phyloP scores from a whole-genome alignment of 2,113 vertebrate genomes.

The Petrocephalus zakoni region DNA sequence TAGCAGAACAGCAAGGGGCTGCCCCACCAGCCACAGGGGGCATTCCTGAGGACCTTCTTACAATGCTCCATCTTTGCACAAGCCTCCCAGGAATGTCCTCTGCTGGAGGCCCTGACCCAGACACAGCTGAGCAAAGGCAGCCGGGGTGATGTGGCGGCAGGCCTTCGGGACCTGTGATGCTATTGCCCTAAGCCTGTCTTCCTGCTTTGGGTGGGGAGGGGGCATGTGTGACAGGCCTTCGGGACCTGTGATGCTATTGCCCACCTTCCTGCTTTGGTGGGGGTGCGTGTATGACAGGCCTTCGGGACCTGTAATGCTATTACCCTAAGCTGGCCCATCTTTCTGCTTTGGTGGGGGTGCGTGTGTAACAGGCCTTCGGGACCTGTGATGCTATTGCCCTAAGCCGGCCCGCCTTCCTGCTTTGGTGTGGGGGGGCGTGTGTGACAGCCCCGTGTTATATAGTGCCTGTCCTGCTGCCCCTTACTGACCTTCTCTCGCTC shows the following conservation, averaged over 20 bases:
- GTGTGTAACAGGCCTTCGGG: not conserved
- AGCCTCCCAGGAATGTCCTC: constrained; percentile 7
- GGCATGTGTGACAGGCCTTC: not conserved
- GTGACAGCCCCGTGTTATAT: too few species aligned
- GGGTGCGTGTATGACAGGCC: too few species aligned
- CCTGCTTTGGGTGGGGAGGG: not conserved
- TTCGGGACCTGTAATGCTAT: not conserved
- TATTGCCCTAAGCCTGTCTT: not conserved
- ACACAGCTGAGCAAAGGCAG: not conserved
- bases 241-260: too few species aligned
- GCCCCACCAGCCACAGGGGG: not conserved
- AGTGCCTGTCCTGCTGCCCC: not conserved
- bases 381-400: too few species aligned
- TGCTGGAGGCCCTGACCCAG: not conserved
- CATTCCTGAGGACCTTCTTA: not conserved
- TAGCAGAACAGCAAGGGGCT: not conserved
- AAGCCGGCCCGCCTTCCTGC: too few species aligned
- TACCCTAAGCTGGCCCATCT: not conserved
- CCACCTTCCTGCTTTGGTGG: too few species aligned
- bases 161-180: not conserved
- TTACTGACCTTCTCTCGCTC: not conserved
- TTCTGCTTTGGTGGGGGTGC: not conserved
- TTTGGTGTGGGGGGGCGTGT: too few species aligned
- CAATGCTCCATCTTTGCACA: constrained; percentile 7
- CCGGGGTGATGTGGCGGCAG: not conserved